Percentiles rank a stretch among this genome's conserved stretches.
phyloP scores from a whole-genome alignment of 1,140 invertebrate species.

The Anthonomus grandis region DNA sequence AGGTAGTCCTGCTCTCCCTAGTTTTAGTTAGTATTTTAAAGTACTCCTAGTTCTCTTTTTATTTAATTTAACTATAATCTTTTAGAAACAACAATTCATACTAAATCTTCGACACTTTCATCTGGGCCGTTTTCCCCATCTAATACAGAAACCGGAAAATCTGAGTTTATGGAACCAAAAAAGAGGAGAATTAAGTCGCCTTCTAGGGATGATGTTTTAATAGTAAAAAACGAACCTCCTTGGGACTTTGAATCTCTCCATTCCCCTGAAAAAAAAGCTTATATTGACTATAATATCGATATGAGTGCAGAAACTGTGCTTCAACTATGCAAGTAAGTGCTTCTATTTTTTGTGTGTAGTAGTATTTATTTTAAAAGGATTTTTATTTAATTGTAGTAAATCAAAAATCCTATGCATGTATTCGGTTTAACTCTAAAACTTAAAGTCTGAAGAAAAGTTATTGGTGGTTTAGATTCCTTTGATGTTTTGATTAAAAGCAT shows the following conservation, averaged over 20 bases:
- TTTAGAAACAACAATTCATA: conserved; percentile 19
- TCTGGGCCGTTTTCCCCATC: conserved; percentile 59
- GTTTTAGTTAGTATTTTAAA: neutral
- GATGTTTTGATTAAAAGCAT: too few species aligned
- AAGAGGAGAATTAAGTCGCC: conserved; percentile 36
- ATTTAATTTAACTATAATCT: neutral
- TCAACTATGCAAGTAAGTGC: conserved; percentile 63
- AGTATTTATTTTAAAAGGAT: neutral
- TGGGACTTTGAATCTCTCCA: conserved; percentile 43
- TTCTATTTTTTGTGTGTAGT: neutral
- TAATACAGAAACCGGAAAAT: conserved; percentile 47
- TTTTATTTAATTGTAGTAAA: neutral
- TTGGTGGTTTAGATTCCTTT: too few species aligned
- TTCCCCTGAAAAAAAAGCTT: conserved; percentile 47
- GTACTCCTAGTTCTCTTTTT: too few species aligned
- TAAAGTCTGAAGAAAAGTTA: too few species aligned
- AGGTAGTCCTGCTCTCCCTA: neutral
- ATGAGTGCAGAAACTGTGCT: conserved; percentile 70
- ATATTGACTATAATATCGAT: conserved; percentile 62
- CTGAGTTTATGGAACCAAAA: conserved; percentile 17
- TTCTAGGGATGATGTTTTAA: conserved; percentile 38
- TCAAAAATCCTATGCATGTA: too few species aligned
- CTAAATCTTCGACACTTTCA: conserved; percentile 45
- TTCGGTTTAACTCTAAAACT: too few species aligned
- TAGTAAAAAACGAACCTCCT: conserved; percentile 44